phyloP scores from a whole-genome alignment of 2,888 invertebrate species.

The Volucella inanis region DNA sequence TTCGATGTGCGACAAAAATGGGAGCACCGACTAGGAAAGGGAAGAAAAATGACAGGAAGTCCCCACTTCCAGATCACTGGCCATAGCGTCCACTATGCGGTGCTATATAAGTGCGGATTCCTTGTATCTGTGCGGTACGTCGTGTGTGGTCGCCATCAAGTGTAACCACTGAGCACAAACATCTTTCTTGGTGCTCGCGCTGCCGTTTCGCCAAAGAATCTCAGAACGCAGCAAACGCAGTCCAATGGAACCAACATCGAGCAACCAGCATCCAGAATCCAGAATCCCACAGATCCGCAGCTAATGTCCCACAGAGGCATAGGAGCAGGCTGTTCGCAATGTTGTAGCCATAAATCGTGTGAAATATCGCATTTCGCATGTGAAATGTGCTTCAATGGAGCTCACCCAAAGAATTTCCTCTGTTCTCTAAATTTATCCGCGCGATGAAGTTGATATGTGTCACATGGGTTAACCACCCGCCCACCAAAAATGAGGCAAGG shows the following conservation, averaged over 20 bases:
- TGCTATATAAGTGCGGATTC: conserved; percentile 31
- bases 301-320: conserved; percentile 66
- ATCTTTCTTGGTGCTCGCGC: conserved; percentile 62
- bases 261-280: neutral
- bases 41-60: conserved; percentile 66
- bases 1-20: conserved; percentile 57
- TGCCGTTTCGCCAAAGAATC: conserved; percentile 61
- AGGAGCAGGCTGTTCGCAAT: conserved; percentile 77
- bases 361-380: conserved; percentile 83
- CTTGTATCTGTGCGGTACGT: conserved; percentile 57
- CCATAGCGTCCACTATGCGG: conserved; percentile 27
- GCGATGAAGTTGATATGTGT: conserved; percentile 68
- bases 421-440: conserved; percentile 66
- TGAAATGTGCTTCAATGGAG: conserved; percentile 41
- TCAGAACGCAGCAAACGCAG: conserved; percentile 27
- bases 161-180: conserved; percentile 70
- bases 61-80: conserved; percentile 37
- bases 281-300: conserved; percentile 33
- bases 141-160: conserved; percentile 73
- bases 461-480: conserved; percentile 70
- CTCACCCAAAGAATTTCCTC: conserved; percentile 24
- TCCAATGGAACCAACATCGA: too few relatives aligned
- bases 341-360: conserved; percentile 83
- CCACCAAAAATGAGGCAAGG: conserved; percentile 48
- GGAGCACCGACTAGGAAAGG: conserved; percentile 68